Conservation (phyloP, 2,888 invertebrate species). For the Athripsodes cinereus region DNA sequence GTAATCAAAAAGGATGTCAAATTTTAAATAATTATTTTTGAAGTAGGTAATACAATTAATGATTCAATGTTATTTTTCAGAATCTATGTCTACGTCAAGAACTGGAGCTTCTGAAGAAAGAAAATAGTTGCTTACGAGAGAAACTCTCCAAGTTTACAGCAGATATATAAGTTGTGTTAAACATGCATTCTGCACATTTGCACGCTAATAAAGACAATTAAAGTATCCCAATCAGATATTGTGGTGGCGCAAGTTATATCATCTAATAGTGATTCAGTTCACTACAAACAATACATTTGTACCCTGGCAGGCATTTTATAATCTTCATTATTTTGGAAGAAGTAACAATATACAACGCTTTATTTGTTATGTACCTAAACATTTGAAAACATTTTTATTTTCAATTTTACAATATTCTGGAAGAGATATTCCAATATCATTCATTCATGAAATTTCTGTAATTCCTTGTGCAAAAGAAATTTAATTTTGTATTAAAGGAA, state of each 20-base stretch:
- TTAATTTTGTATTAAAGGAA: neutral
- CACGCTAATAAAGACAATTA: constrained; percentile 22
- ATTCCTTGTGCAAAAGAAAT: no score
- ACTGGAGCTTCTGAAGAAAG: constrained; percentile 85
- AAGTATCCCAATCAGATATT: constrained; percentile 7
- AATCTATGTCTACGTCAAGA: constrained; percentile 87
- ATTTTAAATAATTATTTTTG: no score
- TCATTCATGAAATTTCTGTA: no score
- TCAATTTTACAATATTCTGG: no score
- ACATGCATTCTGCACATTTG: constrained; percentile 10
- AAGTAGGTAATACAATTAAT: no score
- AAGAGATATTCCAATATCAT: no score
- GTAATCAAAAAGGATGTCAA: no score
- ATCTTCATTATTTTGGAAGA: neutral
- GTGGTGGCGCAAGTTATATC: constrained; percentile 18
- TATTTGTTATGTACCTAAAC: no score
- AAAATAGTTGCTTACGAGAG: constrained; percentile 83
- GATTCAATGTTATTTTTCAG: constrained; percentile 56
- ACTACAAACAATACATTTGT: neutral
- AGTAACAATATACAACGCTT: no score
- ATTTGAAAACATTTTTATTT: no score
- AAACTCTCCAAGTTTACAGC: constrained; percentile 84
- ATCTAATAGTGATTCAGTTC: constrained; percentile 15
- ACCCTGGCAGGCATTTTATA: neutral
- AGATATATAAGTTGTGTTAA: constrained; percentile 57